Evolutionary conservation across 2,888 invertebrate genomes (phyloP).

Genomic region (Calameuta pallipes): DNA sequence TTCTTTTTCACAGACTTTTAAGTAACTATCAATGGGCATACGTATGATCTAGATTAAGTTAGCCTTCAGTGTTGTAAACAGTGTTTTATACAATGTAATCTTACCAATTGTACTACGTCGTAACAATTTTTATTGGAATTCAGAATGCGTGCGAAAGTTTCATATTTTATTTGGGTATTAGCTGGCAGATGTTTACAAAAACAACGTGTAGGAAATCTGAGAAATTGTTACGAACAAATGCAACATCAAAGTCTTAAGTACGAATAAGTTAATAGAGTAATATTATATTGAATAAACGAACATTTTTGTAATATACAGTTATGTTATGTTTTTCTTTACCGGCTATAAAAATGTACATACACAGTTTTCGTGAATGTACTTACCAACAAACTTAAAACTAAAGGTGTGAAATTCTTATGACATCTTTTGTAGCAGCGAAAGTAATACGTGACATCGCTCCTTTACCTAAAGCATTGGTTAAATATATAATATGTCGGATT

Average conservation of each 20-base stretch:
- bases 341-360: neutral
- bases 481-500: neutral
- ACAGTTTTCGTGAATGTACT: neutral
- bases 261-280: neutral
- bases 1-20: neutral
- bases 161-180: neutral
- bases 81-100: neutral
- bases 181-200: neutral
- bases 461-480: conserved; percentile 64
- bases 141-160: neutral
- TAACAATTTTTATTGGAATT: neutral
- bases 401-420: conserved; percentile 38
- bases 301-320: conserved; percentile 6
- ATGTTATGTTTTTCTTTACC: neutral
- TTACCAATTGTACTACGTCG: neutral
- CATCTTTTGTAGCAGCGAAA: conserved; percentile 72
- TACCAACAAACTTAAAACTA: neutral
- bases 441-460: conserved; percentile 69
- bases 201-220: neutral
- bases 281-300: neutral
- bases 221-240: neutral
- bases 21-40: neutral
- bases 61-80: neutral
- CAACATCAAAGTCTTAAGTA: neutral
- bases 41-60: neutral